These are phyloP conservation scores for Panthera tigris DNA, from an alignment of 2,113 vertebrate genomes.

Conservation along the genomic window DNA sequence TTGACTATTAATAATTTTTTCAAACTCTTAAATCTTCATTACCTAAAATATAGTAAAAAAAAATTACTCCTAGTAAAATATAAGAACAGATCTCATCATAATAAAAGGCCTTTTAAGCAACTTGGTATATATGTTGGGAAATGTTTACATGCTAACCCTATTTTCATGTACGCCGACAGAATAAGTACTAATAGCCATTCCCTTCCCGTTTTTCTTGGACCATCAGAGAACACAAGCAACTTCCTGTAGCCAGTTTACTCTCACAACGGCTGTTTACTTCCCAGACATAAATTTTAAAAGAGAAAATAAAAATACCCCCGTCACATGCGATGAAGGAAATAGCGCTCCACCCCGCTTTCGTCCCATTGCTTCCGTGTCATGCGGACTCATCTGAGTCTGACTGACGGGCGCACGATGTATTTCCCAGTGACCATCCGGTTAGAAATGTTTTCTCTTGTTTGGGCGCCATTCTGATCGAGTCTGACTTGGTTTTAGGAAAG, in stretches of 20 bases:
- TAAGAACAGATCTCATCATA: neutral
- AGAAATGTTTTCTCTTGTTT: neutral
- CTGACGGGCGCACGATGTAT: neutral
- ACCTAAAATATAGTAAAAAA: neutral
- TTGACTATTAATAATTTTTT: neutral
- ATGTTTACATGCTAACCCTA: neutral
- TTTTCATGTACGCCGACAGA: neutral
- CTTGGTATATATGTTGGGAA: neutral
- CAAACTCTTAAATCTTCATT: neutral
- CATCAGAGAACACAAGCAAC: neutral
- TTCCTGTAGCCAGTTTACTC: neutral
- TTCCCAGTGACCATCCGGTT: neutral
- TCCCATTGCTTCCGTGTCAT: fast-evolving
- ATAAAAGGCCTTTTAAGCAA: neutral
- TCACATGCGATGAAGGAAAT: neutral
- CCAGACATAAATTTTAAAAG: neutral
- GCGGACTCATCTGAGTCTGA: neutral
- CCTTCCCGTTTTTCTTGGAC: neutral
- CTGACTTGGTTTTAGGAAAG: slow-evolving; percentile 14
- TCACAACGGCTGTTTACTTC: neutral
- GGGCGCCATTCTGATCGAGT: neutral
- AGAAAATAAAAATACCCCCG: neutral
- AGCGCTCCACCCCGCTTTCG: neutral
- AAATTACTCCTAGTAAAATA: neutral
- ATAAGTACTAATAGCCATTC: neutral